A percentile compares a stretch with the other conserved stretches of the same genome.
Conservation (phyloP, 2,113 vertebrate species). For the Pseudopodoces humilis region DNA sequence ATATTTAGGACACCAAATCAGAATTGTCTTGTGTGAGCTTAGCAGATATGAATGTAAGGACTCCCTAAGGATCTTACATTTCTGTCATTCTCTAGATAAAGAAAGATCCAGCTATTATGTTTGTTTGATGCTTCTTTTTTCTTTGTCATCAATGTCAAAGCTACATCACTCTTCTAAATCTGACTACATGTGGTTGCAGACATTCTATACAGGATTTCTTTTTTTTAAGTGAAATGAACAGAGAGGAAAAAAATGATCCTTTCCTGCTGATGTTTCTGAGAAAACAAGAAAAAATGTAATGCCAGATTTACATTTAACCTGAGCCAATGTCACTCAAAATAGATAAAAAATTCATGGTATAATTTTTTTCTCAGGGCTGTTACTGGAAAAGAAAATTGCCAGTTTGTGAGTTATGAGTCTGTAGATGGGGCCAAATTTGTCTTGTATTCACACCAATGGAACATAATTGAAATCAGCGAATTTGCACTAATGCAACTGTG, state of each 20-base stretch:
- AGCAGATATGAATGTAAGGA: not conserved
- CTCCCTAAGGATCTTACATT: not conserved
- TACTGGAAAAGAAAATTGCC: conserved; percentile 19
- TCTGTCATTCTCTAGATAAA: not conserved
- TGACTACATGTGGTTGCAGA: not conserved
- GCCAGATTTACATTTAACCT: not conserved
- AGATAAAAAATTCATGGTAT: not conserved
- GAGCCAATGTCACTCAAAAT: not conserved
- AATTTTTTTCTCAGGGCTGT: not conserved
- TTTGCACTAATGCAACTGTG: conserved; percentile 48
- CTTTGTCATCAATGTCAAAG: not conserved
- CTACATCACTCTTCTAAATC: not conserved
- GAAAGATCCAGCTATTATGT: not conserved
- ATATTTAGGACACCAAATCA: not conserved
- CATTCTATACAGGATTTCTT: not conserved
- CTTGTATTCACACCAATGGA: conserved; percentile 9
- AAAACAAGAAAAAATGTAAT: not conserved
- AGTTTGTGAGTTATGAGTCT: not conserved
- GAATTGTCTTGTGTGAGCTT: not conserved
- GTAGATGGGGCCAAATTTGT: not conserved
- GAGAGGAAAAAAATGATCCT: not conserved
- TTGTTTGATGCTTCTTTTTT: not conserved
- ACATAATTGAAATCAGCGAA: conserved; percentile 48
- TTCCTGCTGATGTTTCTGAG: not conserved
- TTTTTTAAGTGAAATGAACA: not conserved